These are phyloP conservation scores for Amblyraja radiata DNA, from an alignment of 2,797 vertebrate genomes.

Conservation along the genomic window DNA sequence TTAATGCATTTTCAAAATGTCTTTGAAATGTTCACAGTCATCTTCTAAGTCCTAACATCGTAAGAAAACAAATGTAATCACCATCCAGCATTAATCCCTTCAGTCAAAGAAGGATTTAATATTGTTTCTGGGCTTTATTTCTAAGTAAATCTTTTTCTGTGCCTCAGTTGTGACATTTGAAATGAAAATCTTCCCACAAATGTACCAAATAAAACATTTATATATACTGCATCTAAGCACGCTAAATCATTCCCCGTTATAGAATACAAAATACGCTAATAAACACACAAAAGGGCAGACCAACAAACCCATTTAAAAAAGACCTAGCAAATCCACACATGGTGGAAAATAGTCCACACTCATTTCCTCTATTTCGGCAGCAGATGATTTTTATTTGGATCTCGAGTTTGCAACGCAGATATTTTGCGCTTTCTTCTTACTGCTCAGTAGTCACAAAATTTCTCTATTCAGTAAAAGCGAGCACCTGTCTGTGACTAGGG, in stretches of 20 bases:
- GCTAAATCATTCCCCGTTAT: background rate
- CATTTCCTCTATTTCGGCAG: background rate
- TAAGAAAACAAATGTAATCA: constrained; percentile 12
- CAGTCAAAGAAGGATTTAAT: background rate
- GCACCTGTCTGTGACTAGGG: background rate
- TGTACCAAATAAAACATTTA: background rate
- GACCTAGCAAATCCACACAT: background rate
- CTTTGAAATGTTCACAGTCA: background rate
- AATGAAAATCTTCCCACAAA: background rate
- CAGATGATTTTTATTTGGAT: background rate
- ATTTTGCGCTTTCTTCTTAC: background rate
- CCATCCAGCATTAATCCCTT: constrained; percentile 11
- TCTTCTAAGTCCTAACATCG: background rate
- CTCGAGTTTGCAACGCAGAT: background rate
- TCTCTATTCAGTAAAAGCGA: background rate
- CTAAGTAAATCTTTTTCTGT: background rate
- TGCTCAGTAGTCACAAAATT: background rate
- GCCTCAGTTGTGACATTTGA: background rate
- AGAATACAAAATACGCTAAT: background rate
- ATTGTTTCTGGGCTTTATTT: background rate
- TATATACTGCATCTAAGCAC: background rate
- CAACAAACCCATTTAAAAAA: background rate
- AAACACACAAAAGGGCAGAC: background rate
- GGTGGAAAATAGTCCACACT: background rate
- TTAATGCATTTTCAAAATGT: background rate